These are phyloP conservation scores for Sebastes goodei DNA, from an alignment of 2,797 vertebrate genomes.

Conservation along the genomic window DNA sequence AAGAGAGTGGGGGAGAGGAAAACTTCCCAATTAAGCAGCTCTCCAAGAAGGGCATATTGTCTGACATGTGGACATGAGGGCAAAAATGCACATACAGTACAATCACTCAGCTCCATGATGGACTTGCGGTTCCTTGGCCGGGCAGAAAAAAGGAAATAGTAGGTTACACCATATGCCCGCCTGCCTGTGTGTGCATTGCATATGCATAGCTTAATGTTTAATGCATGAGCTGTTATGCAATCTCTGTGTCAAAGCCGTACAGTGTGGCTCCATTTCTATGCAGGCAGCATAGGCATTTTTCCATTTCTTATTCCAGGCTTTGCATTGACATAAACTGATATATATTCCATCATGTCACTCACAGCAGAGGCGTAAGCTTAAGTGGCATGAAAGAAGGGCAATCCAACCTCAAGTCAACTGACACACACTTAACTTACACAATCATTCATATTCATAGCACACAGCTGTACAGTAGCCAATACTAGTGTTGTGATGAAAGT, in stretches of 20 bases:
- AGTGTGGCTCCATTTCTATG: constrained; percentile 58
- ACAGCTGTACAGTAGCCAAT: not conserved
- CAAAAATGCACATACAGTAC: constrained; percentile 16
- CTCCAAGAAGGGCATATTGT: constrained; percentile 20
- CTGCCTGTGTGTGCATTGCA: constrained; percentile 62
- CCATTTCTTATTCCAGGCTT: constrained; percentile 52
- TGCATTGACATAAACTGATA: constrained; percentile 45
- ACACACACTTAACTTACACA: constrained; percentile 26
- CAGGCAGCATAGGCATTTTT: constrained; percentile 45
- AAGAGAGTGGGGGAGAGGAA: not conserved
- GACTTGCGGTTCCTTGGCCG: constrained; percentile 52
- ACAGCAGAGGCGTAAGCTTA: constrained; percentile 28
- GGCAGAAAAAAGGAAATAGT: constrained; percentile 51
- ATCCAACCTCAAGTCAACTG: constrained; percentile 16
- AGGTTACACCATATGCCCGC: constrained; percentile 63
- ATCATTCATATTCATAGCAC: not conserved
- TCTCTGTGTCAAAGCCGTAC: constrained; percentile 61
- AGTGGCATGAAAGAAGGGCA: constrained; percentile 23
- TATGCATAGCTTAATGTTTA: constrained; percentile 72
- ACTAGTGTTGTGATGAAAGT: not conserved
- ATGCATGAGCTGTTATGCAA: constrained; percentile 78
- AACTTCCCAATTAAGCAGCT: constrained; percentile 37
- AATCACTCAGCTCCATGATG: constrained; percentile 28
- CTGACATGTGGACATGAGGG: constrained; percentile 23
- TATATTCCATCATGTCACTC: constrained; percentile 59